These are phyloP conservation scores for Dreissena rostriformis DNA, from an alignment of 1,140 invertebrate genomes.

Conservation along the genomic window DNA sequence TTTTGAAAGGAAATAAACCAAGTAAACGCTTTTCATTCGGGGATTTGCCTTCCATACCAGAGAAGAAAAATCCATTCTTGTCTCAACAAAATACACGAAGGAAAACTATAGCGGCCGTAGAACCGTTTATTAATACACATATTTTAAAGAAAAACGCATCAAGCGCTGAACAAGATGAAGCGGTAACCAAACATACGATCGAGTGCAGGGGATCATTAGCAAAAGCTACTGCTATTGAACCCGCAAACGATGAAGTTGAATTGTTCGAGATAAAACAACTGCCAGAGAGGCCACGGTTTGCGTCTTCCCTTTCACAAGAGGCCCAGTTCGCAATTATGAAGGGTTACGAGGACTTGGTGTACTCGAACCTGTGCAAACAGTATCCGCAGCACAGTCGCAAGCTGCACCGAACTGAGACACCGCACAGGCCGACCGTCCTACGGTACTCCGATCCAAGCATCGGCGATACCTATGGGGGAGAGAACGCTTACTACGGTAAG, in stretches of 20 bases:
- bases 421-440: conserved; percentile 35
- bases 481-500: not conserved
- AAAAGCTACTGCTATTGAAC: not conserved
- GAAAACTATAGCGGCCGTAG: too few relatives aligned
- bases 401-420: conserved; percentile 69
- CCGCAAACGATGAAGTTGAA: conserved; percentile 53
- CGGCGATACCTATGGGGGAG: not conserved
- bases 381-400: conserved; percentile 61
- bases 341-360: conserved; percentile 76
- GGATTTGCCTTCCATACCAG: too few relatives aligned
- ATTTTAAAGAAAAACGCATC: too few relatives aligned
- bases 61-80: too few relatives aligned
- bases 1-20: too few relatives aligned
- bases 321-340: conserved; percentile 78
- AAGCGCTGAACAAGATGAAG: too few relatives aligned
- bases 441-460: not conserved
- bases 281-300: conserved; percentile 72
- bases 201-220: not conserved
- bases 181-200: too few relatives aligned
- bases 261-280: conserved; percentile 65
- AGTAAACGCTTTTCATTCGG: too few relatives aligned
- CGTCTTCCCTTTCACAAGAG: conserved; percentile 71
- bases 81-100: too few relatives aligned
- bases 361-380: conserved; percentile 58
- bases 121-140: too few relatives aligned